Percentiles rank a stretch among this genome's conserved stretches.
Evolutionary conservation across 2,797 vertebrate genomes (phyloP).

Genomic region (Dallia pectoralis): DNA sequence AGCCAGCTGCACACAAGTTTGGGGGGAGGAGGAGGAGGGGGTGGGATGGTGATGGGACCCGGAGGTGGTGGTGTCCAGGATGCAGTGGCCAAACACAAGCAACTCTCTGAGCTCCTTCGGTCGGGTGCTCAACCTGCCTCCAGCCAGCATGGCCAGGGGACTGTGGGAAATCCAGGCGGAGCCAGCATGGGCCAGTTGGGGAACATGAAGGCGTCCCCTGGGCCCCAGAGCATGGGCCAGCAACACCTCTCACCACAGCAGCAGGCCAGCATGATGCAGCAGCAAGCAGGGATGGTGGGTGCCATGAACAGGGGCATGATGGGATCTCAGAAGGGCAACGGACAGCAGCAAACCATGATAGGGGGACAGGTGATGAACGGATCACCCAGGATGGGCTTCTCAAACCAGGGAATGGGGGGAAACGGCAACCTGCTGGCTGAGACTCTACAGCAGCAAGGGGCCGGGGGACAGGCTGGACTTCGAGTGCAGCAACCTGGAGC

Average conservation of each 20-base stretch:
- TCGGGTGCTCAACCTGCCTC: slow-evolving; percentile 68
- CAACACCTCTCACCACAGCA: slow-evolving; percentile 77
- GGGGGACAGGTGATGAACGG: slow-evolving; percentile 97
- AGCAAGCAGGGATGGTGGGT: slow-evolving; percentile 79
- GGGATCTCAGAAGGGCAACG: slow-evolving; percentile 86
- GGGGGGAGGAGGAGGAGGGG: slow-evolving; percentile 64
- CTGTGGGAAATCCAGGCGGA: slow-evolving; percentile 68
- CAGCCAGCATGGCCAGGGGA: slow-evolving; percentile 75
- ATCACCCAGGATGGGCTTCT: slow-evolving; percentile 89
- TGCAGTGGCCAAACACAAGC: slow-evolving; percentile 98
- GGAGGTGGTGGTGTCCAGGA: slow-evolving; percentile 80
- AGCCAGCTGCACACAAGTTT: slow-evolving; percentile 90
- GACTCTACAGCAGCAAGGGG: slow-evolving; percentile 84
- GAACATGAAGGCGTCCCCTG: slow-evolving; percentile 90
- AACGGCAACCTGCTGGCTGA: slow-evolving; percentile 89
- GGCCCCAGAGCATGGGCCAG: slow-evolving; percentile 84
- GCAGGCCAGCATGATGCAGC: slow-evolving; percentile 77
- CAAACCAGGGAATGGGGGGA: slow-evolving; percentile 84
- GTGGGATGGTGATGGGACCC: slow-evolving; percentile 63
- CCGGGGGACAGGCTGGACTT: slow-evolving; percentile 78
- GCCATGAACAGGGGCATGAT: slow-evolving; percentile 91
- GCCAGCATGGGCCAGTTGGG: slow-evolving; percentile 81
- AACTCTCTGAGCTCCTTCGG: slow-evolving; percentile 93
- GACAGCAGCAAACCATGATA: slow-evolving; percentile 84
- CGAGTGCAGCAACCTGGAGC: slow-evolving; percentile 87